Evolutionary conservation across 2,113 vertebrate genomes (phyloP).

Genomic region (Corythornis vintsioides): DNA sequence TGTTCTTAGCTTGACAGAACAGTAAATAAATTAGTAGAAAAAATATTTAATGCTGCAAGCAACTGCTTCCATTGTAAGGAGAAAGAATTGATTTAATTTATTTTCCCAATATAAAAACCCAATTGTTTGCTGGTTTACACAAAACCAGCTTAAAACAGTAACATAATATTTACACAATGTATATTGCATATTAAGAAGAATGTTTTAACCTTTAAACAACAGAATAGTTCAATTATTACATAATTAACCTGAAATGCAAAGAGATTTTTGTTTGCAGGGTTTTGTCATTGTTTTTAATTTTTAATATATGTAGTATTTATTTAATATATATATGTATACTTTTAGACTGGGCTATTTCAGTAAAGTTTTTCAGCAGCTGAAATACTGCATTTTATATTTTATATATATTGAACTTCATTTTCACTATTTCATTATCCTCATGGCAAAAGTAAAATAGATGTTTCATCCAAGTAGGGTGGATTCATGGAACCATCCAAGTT

Average conservation of each 20-base stretch:
- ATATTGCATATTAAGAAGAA: neutral
- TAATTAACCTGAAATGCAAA: constrained; percentile 31
- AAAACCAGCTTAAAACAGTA: neutral
- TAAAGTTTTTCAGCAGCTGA: neutral
- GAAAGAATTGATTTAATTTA: neutral
- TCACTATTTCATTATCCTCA: neutral
- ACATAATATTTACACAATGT: constrained; percentile 1
- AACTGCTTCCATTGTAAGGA: neutral
- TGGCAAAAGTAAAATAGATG: neutral
- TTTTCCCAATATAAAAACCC: neutral
- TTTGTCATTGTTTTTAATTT: neutral
- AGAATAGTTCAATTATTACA: constrained; percentile 1
- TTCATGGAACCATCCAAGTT: neutral
- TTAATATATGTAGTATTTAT: neutral
- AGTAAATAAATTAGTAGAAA: constrained; percentile 46
- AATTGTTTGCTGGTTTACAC: neutral
- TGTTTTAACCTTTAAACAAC: constrained; percentile 27
- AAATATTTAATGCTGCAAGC: neutral
- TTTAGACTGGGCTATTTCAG: neutral
- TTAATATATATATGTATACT: neutral
- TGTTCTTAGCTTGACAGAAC: constrained; percentile 42
- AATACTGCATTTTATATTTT: neutral
- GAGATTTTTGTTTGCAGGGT: neutral
- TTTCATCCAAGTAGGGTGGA: neutral
- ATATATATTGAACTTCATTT: neutral